phyloP scores from a whole-genome alignment of 2,113 vertebrate genomes.

The Puntigrus tetrazona region DNA sequence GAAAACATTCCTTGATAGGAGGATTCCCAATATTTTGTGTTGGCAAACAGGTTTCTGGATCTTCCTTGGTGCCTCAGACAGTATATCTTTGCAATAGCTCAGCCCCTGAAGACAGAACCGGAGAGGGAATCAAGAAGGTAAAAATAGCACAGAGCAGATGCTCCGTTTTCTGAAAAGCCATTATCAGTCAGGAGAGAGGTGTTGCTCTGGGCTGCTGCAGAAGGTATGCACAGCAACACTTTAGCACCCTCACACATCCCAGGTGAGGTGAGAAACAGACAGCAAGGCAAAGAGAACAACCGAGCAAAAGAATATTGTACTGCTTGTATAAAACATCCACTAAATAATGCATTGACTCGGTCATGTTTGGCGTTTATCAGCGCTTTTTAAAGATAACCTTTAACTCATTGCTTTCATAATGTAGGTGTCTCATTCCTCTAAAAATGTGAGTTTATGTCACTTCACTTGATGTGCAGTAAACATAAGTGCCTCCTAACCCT shows the following conservation, averaged over 20 bases:
- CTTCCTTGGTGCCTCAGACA: constrained; percentile 8
- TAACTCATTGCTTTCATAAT: background rate
- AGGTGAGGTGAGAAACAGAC: constrained; percentile 23
- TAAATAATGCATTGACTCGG: constrained; percentile 34
- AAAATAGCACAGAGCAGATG: constrained; percentile 57
- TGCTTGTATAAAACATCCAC: constrained; percentile 15
- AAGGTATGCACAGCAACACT: constrained; percentile 45
- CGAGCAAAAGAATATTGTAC: constrained; percentile 7
- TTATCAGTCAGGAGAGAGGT: constrained; percentile 56
- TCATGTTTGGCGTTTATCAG: constrained; percentile 6
- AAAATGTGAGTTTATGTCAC: background rate
- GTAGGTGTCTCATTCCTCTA: constrained; percentile 13
- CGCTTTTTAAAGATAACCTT: constrained; percentile 20
- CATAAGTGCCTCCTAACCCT: background rate
- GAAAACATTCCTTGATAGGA: background rate
- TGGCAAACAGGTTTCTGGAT: background rate
- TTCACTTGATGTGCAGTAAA: background rate
- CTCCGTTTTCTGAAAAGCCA: constrained; percentile 55
- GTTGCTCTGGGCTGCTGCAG: constrained; percentile 43
- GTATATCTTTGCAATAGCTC: constrained; percentile 33
- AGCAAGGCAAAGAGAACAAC: background rate
- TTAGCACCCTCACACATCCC: constrained; percentile 30
- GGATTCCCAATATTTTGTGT: background rate
- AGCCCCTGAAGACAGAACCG: constrained; percentile 42
- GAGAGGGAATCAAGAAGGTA: constrained; percentile 48